phyloP scores from a whole-genome alignment of 2,888 invertebrate species.

The Escarpia spicata region DNA sequence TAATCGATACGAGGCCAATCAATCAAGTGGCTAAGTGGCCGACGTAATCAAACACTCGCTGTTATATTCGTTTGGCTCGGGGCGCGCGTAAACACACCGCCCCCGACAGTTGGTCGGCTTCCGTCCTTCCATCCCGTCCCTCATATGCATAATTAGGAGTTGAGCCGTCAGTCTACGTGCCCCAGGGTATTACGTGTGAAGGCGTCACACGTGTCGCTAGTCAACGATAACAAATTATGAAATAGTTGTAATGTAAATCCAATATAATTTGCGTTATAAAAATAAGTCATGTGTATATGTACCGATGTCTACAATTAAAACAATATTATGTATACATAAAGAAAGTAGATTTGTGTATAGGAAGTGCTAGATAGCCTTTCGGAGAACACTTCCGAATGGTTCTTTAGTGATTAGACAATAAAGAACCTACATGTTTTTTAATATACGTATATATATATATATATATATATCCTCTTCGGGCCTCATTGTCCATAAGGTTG shows the following conservation, averaged over 20 bases:
- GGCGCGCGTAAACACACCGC: slow-evolving; percentile 1
- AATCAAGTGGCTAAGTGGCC: slow-evolving; percentile 1
- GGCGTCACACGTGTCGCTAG: background rate
- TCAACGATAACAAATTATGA: background rate
- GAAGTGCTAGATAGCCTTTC: no score
- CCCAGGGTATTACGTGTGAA: background rate
- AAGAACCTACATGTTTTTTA: no score
- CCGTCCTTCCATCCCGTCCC: background rate
- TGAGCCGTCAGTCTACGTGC: background rate
- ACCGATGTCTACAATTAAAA: no score
- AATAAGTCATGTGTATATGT: no score
- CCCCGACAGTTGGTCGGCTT: background rate
- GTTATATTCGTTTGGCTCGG: background rate
- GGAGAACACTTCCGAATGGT: no score
- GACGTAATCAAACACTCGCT: slow-evolving; percentile 6
- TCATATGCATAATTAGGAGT: background rate
- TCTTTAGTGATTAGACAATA: no score
- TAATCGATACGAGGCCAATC: slow-evolving; percentile 8
- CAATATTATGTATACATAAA: no score
- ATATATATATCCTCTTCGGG: no score
- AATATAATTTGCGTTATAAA: background rate
- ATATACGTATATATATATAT: no score
- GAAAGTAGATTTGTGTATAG: no score
- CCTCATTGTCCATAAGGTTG: no score
- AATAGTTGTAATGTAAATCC: background rate